Evolutionary conservation across 2,113 vertebrate species (phyloP).

Genomic region (Paralichthys olivaceus): DNA sequence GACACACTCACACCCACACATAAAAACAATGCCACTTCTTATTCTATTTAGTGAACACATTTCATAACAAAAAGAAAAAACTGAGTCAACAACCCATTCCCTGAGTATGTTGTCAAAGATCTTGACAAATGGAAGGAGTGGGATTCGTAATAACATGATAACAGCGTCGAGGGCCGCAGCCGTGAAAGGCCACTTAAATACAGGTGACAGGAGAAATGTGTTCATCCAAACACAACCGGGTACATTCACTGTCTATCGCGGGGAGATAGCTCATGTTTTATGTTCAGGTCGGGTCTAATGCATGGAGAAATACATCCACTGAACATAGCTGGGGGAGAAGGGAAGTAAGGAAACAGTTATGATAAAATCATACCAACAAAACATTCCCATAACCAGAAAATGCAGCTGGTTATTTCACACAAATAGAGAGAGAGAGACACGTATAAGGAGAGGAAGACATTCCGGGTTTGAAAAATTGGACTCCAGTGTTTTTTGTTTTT

Average conservation of each 20-base stretch:
- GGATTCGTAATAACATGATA: conserved; percentile 35
- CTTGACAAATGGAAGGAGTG: conserved; percentile 60
- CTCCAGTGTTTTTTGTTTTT: conserved; percentile 18
- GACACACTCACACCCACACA: conserved; percentile 11
- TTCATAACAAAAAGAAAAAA: conserved; percentile 32
- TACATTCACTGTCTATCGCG: conserved; percentile 66
- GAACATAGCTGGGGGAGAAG: conserved; percentile 79
- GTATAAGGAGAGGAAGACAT: conserved; percentile 76
- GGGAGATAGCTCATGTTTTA: conserved; percentile 70
- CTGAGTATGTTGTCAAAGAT: conserved; percentile 53
- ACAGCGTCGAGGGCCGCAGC: conserved; percentile 51
- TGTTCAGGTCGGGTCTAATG: conserved; percentile 77
- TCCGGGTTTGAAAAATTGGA: conserved; percentile 63
- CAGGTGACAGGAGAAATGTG: conserved; percentile 58
- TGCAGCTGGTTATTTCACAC: conserved; percentile 80
- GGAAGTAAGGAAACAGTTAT: conserved; percentile 80
- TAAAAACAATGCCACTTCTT: conserved; percentile 8
- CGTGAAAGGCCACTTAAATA: conserved; percentile 67
- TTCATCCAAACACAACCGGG: conserved; percentile 61
- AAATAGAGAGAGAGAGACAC: conserved; percentile 73
- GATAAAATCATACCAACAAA: conserved; percentile 73
- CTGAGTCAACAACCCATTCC: conserved; percentile 52
- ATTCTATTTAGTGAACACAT: conserved; percentile 52
- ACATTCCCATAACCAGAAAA: conserved; percentile 81
- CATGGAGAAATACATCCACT: conserved; percentile 76